Evolutionary conservation across 2,113 vertebrate species (phyloP).

Genomic region (Ochotona princeps): DNA sequence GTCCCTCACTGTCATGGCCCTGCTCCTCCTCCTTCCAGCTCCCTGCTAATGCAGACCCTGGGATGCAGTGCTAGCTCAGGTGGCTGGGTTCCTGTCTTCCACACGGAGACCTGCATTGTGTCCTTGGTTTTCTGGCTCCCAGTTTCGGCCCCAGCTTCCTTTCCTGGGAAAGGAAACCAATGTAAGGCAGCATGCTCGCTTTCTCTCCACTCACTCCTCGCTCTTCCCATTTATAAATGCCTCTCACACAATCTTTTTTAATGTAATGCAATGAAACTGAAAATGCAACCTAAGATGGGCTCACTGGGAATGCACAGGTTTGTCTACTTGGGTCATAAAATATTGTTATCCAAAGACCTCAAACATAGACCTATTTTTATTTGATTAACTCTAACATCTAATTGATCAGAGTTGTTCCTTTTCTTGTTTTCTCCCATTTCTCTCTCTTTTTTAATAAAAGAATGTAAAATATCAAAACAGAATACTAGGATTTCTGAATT

Average conservation of each 20-base stretch:
- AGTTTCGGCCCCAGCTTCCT: too few species aligned
- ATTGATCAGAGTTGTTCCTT: not conserved
- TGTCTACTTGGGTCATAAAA: not conserved
- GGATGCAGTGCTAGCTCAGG: too few species aligned
- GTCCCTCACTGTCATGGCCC: too few species aligned
- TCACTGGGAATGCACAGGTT: not conserved
- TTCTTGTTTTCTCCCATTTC: not conserved
- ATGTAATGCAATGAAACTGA: not conserved
- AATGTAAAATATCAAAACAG: conserved; percentile 3
- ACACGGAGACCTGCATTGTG: too few species aligned
- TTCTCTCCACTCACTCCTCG: too few species aligned
- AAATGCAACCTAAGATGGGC: not conserved
- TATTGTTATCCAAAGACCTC: not conserved
- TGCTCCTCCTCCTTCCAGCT: too few species aligned
- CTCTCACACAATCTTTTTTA: not conserved
- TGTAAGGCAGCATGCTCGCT: too few species aligned
- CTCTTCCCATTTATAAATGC: too few species aligned
- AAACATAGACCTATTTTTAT: not conserved
- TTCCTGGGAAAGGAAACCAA: too few species aligned
- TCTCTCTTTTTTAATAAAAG: not conserved
- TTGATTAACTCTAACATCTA: not conserved
- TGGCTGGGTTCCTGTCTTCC: too few species aligned
- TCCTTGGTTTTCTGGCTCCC: too few species aligned
- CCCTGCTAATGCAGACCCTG: too few species aligned
- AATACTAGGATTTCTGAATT: not conserved